Evolutionary conservation across 1,140 invertebrate genomes (phyloP), one percentile per base, ranked within the genome.

Genomic region (Ctenoplectra terminalis): DNA sequence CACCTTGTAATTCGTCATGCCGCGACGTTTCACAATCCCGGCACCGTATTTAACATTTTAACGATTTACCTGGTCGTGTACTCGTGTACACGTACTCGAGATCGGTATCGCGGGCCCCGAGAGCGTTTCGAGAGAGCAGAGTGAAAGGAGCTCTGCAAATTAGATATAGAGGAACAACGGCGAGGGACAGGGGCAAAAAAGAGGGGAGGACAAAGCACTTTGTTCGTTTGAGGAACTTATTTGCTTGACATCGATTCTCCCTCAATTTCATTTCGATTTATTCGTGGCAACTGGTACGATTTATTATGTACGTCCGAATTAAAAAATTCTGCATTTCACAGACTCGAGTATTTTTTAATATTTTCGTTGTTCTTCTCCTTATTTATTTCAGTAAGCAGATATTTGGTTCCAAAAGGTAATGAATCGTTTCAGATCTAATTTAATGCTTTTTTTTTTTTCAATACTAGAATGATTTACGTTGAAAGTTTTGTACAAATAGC

Each of bases 101-200:
- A 85, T 78, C 74, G 54, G 60, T 86, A 83, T 83, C 78, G 15
- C 52, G 17, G 56, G 17, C 43, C 40, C 31, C 50, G 58, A 54
- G 48, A 72, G 58, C 31, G 71, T 23, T 26, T 63, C 77, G 56
- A 69, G 63, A 80, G 70, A 79, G 34, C 81, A 79, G 75, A 86
- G 85, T 86, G 85, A 87, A 87, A 87, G 85, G 85, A 83, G n/a
- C 58, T 23, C 34, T 17, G 78, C 60, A 72, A 87, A 83, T 86
- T 72, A 72, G 81, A 75, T 70, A n/a, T 31, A 31, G 46, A 70
- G 50, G 76, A 34, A 60, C n/a, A 48, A 20, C 37, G 46, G 37
- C 15, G 31, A 40, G n/a, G 23, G 50, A 20, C 3, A 37, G 11
- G 20, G 60, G 34, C 11, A 1, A 9, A 8, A 17, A 3, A 26